Evolutionary conservation across 1,140 invertebrate genomes (phyloP).

Genomic region (Zaprionus capensis): DNA sequence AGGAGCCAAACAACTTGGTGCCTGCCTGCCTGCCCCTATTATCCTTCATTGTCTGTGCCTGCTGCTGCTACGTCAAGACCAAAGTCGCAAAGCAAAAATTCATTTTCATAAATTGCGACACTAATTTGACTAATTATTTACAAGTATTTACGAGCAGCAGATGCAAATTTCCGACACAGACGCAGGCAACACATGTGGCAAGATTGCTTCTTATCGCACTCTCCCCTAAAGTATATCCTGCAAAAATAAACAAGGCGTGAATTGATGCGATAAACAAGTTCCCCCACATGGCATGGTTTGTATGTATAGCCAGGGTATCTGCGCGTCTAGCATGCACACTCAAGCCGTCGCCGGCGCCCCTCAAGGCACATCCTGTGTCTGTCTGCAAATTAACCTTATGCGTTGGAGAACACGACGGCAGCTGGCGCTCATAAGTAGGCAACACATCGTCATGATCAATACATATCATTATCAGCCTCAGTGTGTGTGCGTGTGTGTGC

Average conservation of each 20-base stretch:
- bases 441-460: constrained; percentile 33
- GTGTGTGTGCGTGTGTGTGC: constrained; percentile 1
- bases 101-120: constrained; percentile 77
- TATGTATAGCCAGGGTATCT: constrained; percentile 16
- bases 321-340: not conserved
- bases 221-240: not conserved
- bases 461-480: constrained; percentile 14
- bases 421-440: constrained; percentile 50
- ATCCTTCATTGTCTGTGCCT: constrained; percentile 18
- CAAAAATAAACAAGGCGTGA: not conserved
- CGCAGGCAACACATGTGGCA: constrained; percentile 25
- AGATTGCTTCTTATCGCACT: not conserved
- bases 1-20: constrained; percentile 9
- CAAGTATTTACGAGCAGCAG: constrained; percentile 71
- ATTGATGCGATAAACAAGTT: too few relatives aligned
- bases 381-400: constrained; percentile 34
- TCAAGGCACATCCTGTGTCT: constrained; percentile 14
- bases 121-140: constrained; percentile 79
- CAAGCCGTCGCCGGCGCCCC: not conserved
- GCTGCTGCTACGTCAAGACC: constrained; percentile 10
- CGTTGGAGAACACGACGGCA: constrained; percentile 1
- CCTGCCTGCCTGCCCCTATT: not conserved
- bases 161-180: constrained; percentile 47
- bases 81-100: constrained; percentile 47
- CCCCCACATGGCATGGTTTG: too few relatives aligned